Conservation (phyloP, 2,888 invertebrate species). For the Drosophila mercatorum region DNA sequence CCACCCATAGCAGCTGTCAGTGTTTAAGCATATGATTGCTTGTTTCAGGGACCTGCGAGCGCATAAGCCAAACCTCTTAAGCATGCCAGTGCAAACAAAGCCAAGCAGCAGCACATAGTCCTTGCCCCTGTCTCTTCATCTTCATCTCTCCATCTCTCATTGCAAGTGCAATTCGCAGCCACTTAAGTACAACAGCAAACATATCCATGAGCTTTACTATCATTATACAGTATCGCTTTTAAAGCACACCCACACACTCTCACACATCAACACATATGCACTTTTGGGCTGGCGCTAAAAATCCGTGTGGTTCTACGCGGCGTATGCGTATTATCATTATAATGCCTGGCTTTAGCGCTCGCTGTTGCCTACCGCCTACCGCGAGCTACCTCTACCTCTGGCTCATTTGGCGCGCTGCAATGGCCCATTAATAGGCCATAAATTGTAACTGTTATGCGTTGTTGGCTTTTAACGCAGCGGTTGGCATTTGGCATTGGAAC, state of each 20-base stretch:
- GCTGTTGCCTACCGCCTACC: conserved; percentile 35
- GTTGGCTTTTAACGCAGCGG: conserved; percentile 77
- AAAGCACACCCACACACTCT: conserved; percentile 26
- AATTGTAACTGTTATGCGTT: conserved; percentile 81
- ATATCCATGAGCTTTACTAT: conserved; percentile 59
- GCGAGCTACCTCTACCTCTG: conserved; percentile 50
- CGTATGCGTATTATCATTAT: conserved; percentile 61
- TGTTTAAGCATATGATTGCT: conserved; percentile 22
- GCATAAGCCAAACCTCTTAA: conserved; percentile 57
- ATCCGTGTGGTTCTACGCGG: conserved; percentile 15
- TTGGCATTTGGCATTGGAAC: conserved; percentile 68
- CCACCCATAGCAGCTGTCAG: background rate
- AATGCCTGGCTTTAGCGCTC: conserved; percentile 16
- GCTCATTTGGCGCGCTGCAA: conserved; percentile 21
- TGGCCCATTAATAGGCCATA: conserved; percentile 78
- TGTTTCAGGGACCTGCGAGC: conserved; percentile 40
- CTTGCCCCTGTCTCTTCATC: background rate
- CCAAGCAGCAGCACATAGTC: background rate
- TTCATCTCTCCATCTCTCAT: background rate
- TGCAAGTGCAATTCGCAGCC: conserved; percentile 62
- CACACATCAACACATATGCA: conserved; percentile 4
- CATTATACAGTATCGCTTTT: conserved; percentile 51
- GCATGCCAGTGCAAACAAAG: conserved; percentile 42
- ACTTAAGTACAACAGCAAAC: conserved; percentile 68
- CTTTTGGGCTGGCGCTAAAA: conserved; percentile 25